Evolutionary conservation across 2,888 invertebrate species (phyloP).

Genomic region (Antheraea assamensis): DNA sequence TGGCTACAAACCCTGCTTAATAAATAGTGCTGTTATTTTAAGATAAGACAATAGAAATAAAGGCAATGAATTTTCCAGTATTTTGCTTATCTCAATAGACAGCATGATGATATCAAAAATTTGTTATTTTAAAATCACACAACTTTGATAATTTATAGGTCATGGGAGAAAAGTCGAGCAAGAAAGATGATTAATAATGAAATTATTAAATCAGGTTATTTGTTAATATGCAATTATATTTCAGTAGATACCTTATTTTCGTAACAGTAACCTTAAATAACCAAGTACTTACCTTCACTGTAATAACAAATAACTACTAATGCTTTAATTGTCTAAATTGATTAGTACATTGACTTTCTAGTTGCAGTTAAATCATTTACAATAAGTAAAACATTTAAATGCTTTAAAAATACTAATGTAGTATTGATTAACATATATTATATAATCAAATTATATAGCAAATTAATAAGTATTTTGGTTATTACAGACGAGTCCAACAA

Average conservation of each 20-base stretch:
- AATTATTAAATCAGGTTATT: slow-evolving; percentile 30
- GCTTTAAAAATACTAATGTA: not conserved
- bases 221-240: not conserved
- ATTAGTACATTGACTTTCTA: not conserved
- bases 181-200: slow-evolving; percentile 34
- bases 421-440: no score
- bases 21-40: not conserved
- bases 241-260: not conserved
- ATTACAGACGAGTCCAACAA: slow-evolving; percentile 23
- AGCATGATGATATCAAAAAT: not conserved
- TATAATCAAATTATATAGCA: not conserved
- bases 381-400: not conserved
- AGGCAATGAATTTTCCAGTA: not conserved
- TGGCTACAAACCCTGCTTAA: not conserved
- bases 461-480: not conserved
- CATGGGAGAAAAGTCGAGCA: slow-evolving; percentile 63
- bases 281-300: not conserved
- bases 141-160: slow-evolving; percentile 44
- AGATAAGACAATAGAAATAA: not conserved
- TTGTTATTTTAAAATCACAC: not conserved
- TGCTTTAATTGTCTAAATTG: not conserved
- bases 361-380: not conserved
- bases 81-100: not conserved
- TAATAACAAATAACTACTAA: not conserved
- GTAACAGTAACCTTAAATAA: not conserved